phyloP scores from a whole-genome alignment of 2,797 vertebrate genomes.

The Gymnocypris eckloni region DNA sequence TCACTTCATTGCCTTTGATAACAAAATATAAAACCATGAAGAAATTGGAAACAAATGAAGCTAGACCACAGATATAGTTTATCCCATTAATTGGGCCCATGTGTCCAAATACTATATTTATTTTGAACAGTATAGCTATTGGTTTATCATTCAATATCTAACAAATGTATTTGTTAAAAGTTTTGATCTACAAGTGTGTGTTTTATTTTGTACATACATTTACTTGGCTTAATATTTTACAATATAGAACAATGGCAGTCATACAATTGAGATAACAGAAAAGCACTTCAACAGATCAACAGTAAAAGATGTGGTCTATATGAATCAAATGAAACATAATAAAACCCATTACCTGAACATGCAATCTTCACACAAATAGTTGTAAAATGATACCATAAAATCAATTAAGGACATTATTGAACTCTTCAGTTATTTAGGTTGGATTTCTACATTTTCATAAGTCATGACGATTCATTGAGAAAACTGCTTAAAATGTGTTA shows the following conservation, averaged over 20 bases:
- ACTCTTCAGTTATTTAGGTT: not conserved
- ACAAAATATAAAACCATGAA: not conserved
- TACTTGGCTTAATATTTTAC: not conserved
- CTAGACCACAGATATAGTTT: not conserved
- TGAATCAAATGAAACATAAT: not conserved
- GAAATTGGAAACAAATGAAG: not conserved
- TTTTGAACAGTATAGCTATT: not conserved
- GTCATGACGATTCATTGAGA: not conserved
- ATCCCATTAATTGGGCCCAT: not conserved
- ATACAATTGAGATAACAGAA: not conserved
- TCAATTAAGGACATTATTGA: not conserved
- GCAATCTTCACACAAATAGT: not conserved
- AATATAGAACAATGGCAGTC: not conserved
- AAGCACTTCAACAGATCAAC: not conserved
- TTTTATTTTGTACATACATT: not conserved
- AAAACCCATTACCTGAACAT: not conserved
- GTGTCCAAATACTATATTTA: not conserved
- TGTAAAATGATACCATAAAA: not conserved
- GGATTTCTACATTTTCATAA: not conserved
- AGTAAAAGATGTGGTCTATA: not conserved
- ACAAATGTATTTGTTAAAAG: not conserved
- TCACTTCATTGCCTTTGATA: not conserved
- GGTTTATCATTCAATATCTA: not conserved
- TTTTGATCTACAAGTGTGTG: not conserved
- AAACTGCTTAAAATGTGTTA: not conserved